Evolutionary conservation across 2,888 invertebrate genomes (phyloP).

Genomic region (Ennomos fuscantarius): DNA sequence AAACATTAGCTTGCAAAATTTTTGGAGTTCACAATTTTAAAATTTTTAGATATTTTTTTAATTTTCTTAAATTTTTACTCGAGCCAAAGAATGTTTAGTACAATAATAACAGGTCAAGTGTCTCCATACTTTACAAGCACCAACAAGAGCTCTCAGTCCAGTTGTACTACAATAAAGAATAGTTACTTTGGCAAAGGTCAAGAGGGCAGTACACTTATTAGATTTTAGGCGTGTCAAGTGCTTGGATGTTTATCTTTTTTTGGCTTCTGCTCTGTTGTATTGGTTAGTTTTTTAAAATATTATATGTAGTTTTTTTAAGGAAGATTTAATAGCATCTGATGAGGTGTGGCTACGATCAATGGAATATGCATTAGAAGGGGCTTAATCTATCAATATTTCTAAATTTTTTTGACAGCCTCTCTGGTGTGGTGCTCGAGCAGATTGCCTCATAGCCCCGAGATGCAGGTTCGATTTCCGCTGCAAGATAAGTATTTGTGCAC

Average conservation of each 20-base stretch:
- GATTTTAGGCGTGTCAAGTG: slow-evolving; percentile 32
- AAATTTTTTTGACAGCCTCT: too few relatives aligned
- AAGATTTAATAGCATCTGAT: slow-evolving; percentile 19
- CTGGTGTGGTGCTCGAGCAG: too few relatives aligned
- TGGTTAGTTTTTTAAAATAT: slow-evolving; percentile 12
- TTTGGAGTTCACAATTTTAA: too few relatives aligned
- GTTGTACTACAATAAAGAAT: slow-evolving; percentile 38
- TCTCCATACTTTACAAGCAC: slow-evolving; percentile 31
- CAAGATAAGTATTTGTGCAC: too few relatives aligned
- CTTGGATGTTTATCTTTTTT: slow-evolving; percentile 35
- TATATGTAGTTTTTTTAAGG: slow-evolving; percentile 16
- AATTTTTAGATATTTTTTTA: too few relatives aligned
- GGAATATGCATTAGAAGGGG: background rate
- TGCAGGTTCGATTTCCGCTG: too few relatives aligned
- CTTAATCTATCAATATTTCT: background rate
- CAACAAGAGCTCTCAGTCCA: slow-evolving; percentile 26
- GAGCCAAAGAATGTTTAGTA: background rate
- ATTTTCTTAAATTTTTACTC: too few relatives aligned
- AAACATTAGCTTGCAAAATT: too few relatives aligned
- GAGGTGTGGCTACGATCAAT: slow-evolving; percentile 12
- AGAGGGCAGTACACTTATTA: slow-evolving; percentile 28
- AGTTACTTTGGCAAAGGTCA: slow-evolving; percentile 42
- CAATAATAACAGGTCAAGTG: slow-evolving; percentile 30
- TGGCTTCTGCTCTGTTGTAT: slow-evolving; percentile 25
- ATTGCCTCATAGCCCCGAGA: too few relatives aligned